Evolutionary conservation across 2,113 vertebrate species (phyloP), one percentile per base, ranked within the genome.

Genomic region (Hydrochoerus hydrochaeris): DNA sequence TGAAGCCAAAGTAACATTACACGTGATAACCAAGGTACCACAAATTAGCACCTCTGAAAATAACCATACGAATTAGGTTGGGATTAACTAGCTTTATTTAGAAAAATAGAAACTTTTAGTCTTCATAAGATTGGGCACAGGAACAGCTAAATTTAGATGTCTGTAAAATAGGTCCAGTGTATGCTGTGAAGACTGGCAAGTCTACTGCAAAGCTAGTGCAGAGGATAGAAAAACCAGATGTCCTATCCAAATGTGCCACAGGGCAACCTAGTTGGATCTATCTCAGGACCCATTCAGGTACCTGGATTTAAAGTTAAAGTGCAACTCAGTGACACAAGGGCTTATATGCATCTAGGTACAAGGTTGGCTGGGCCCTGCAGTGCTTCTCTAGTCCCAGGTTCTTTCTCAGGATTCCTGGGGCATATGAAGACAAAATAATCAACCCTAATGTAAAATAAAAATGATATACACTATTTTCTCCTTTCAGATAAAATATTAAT

Each of bases 401-500:
- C 71, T 71, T 41, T 93, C 58, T 54, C 62, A 67, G 75, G 49
- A 20, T 69, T 52, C 26, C n/a, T 95, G 60, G 35, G 75, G 80
- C 58, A 88, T 44, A 38, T 85, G 58, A 90, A 67, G 57, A 89
- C 46, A 46, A 46, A 7, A 7, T 7, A 46, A 80, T 85, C 26
- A 67, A 85, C 44, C 28, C 5, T 87, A 49, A 22, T 54, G 73
- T 85, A 49, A 85, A 96, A 54, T 22, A 71, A 71, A 71, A 71
- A 71, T 71, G n/a, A 71, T 38, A 71, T 9, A 78, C 94, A 81
- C 11, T 30, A 92, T 62, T 85, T 67, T 81, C 20, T 6, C 84
- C 32, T 91, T 96, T 95, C 38, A 88, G 89, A 67, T 90, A 80
- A 83, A 88, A 85, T 69, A 57, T 49, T 71, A 96, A 88, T 54